Evolutionary conservation across 2,113 vertebrate genomes (phyloP), one percentile per base, ranked within the genome.

Genomic region (Limnothrissa miodon): DNA sequence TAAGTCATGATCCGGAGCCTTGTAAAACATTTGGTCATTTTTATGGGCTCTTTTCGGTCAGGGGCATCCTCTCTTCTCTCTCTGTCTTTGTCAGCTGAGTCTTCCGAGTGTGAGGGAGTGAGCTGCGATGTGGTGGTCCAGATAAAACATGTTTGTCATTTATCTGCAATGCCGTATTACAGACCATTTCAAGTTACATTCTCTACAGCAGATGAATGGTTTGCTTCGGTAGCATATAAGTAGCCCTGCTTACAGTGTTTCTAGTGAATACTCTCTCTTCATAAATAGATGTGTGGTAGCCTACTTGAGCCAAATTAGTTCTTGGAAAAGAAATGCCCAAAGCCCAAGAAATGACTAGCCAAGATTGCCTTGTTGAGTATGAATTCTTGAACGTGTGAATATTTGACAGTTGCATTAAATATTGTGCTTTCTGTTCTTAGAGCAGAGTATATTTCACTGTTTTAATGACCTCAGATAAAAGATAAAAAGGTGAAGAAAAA

Each of bases 21-120:
- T 82, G 45, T 79, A 80, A 89, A 84, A 51, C 81, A 44, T 25
- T 25, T 51, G 33, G 33, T 36, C 15, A 9, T 74, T 39, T 70
- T 74, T 74, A 15, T 9, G 29, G 13, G 3, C 17, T 33, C 11
- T 19, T 19, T 19, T 19, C 53, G 39, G 53, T 66, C 79, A 10
- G 21, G 39, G 56, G 56, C 21, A 46, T 23, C 19, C 56, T 59
- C 33, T 6, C 6, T 29, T 15, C 39, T n/a, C 39, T 74, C 39
- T 80, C 21, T 9, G 1, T 36, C 78, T 17, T 7, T 13, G 4
- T 48, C 80, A 1, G n/a, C 56, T 23, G 53, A 56, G 53, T n/a
- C n/a, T 25, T 33, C n/a, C 59, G 59, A n/a, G 8, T 74, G 29
- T 33, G 66, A 36, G 66, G 11, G 13, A 13, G 25, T 74, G 29